phyloP scores from a whole-genome alignment of 2,888 invertebrate species.

The Eupeodes latifasciatus region DNA sequence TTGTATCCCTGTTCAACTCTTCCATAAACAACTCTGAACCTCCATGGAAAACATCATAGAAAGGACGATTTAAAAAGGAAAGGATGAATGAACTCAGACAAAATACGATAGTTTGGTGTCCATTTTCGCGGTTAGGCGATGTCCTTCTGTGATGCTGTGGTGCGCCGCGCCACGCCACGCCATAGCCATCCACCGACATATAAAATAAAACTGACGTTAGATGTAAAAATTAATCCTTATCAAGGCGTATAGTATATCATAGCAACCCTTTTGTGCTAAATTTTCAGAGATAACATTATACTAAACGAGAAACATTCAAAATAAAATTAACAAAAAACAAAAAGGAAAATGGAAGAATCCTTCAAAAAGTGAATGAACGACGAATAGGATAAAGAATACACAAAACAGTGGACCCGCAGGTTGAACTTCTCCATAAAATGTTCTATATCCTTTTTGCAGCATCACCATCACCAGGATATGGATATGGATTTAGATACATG shows the following conservation, averaged over 20 bases:
- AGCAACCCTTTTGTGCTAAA: slow-evolving; percentile 31
- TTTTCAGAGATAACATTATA: slow-evolving; percentile 44
- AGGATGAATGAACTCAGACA: slow-evolving; percentile 71
- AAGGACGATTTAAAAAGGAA: slow-evolving; percentile 20
- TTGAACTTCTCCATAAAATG: slow-evolving; percentile 48
- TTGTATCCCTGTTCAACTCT: slow-evolving; percentile 24
- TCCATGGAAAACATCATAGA: not conserved
- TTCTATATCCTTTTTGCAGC: not conserved
- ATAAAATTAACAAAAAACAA: not conserved
- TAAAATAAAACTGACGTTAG: slow-evolving; percentile 16
- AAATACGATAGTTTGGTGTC: slow-evolving; percentile 54
- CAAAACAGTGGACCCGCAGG: slow-evolving; percentile 51
- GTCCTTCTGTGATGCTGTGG: slow-evolving; percentile 4
- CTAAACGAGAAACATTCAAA: not conserved
- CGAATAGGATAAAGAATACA: slow-evolving; percentile 15
- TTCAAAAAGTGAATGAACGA: slow-evolving; percentile 51
- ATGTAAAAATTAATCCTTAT: slow-evolving; percentile 70
- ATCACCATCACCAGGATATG: not conserved
- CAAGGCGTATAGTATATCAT: slow-evolving; percentile 7
- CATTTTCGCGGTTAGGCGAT: slow-evolving; percentile 55
- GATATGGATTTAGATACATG: slow-evolving; percentile 4
- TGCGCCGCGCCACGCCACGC: no score
- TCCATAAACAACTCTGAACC: slow-evolving; percentile 31
- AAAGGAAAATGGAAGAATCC: slow-evolving; percentile 25
- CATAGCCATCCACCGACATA: not conserved